These are phyloP conservation scores for Myoxocephalus aenaeus DNA, from an alignment of 2,797 vertebrate genomes.

Conservation along the genomic window DNA sequence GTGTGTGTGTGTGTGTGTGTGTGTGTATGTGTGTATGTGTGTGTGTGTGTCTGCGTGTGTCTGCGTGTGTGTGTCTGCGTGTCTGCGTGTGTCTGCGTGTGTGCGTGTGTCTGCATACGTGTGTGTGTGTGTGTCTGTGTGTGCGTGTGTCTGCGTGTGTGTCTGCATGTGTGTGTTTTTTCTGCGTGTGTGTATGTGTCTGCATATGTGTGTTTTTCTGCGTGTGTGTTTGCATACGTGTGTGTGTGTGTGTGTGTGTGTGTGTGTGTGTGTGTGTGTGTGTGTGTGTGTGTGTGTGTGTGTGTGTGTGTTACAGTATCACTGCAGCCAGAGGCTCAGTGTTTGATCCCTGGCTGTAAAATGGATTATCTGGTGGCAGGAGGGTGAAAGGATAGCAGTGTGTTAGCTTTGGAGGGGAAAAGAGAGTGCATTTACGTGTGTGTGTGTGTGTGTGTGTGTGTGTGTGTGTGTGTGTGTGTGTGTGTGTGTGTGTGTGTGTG, in stretches of 20 bases:
- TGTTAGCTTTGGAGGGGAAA: constrained; percentile 61
- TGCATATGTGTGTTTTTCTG: constrained; percentile 26
- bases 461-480: not conserved
- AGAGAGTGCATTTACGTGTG: constrained; percentile 26
- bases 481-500: constrained; percentile 24
- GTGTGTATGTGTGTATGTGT: no score
- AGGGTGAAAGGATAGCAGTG: constrained; percentile 78
- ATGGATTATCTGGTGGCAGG: constrained; percentile 85
- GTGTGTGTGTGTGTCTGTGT: constrained; percentile 55
- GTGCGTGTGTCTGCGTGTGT: constrained; percentile 48
- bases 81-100: constrained; percentile 41
- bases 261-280: constrained; percentile 38
- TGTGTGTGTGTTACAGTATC: constrained; percentile 58
- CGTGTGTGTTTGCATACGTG: constrained; percentile 44
- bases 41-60: constrained; percentile 53
- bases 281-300: constrained; percentile 54
- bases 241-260: constrained; percentile 40
- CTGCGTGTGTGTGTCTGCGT: constrained; percentile 45
- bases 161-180: constrained; percentile 33
- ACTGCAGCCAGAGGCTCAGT: constrained; percentile 81
- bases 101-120: not conserved
- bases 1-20: no score
- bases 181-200: constrained; percentile 47
- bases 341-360: constrained; percentile 87
- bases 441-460: constrained; percentile 5